phyloP scores from a whole-genome alignment of 2,888 invertebrate species.

The Drosophila rellima region DNA sequence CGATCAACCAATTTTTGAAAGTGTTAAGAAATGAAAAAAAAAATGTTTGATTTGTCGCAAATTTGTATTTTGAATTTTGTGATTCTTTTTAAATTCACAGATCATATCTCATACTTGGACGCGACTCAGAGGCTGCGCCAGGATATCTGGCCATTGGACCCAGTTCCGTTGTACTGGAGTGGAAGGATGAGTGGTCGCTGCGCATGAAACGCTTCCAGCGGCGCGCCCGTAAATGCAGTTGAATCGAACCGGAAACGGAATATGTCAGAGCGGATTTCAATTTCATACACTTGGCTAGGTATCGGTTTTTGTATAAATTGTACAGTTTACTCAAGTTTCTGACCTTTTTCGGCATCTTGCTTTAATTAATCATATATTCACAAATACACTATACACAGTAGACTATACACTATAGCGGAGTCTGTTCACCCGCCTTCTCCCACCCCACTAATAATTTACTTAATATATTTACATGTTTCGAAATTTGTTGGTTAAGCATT shows the following conservation, averaged over 20 bases:
- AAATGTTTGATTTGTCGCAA: not conserved
- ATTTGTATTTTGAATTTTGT: not conserved
- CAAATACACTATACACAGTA: conserved; percentile 13
- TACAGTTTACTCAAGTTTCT: conserved; percentile 86
- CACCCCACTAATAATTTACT: not conserved
- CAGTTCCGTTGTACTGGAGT: conserved; percentile 84
- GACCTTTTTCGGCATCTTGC: conserved; percentile 85
- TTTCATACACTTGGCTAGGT: conserved; percentile 85
- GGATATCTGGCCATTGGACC: conserved; percentile 84
- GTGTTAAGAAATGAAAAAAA: no score
- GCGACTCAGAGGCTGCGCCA: conserved; percentile 84
- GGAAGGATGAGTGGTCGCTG: conserved; percentile 85
- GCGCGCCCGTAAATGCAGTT: conserved; percentile 85
- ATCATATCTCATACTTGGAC: conserved; percentile 84
- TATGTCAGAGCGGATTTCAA: conserved; percentile 85
- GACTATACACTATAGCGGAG: conserved; percentile 30
- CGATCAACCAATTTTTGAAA: no score
- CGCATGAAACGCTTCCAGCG: conserved; percentile 85
- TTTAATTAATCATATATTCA: conserved; percentile 70
- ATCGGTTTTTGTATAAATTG: conserved; percentile 85
- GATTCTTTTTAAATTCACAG: conserved; percentile 42
- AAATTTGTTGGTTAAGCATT: conserved; percentile 51
- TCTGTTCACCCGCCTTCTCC: conserved; percentile 12
- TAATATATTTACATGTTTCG: conserved; percentile 10
- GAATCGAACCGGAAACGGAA: conserved; percentile 86